phyloP scores from a whole-genome alignment of 2,888 invertebrate species.

The Ochlodes sylvanus region DNA sequence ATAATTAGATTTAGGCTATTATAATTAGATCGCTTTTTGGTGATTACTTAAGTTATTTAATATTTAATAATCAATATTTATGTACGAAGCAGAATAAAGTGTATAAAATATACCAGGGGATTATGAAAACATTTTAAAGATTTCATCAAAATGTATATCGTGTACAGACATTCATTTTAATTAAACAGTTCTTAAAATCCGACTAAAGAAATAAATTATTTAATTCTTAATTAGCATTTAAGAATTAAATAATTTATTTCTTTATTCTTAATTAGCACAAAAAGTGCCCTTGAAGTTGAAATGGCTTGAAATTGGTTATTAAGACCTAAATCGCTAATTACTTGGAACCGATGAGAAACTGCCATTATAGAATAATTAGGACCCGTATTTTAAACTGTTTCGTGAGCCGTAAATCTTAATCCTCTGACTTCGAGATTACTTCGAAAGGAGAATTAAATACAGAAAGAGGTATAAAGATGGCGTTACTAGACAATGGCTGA shows the following conservation, averaged over 20 bases:
- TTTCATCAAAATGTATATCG: too few relatives aligned
- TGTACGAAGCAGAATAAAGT: too few relatives aligned
- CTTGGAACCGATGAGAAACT: slow-evolving; percentile 12
- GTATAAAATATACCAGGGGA: too few relatives aligned
- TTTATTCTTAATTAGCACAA: not conserved
- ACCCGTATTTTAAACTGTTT: slow-evolving; percentile 5
- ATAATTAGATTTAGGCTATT: too few relatives aligned
- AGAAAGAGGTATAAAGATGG: not conserved
- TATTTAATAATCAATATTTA: too few relatives aligned
- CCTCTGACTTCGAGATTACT: slow-evolving; percentile 2
- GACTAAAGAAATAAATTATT: not conserved
- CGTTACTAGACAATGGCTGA: not conserved
- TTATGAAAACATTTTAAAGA: too few relatives aligned
- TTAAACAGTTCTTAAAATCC: too few relatives aligned
- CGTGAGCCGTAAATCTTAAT: slow-evolving; percentile 6
- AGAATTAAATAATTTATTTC: not conserved
- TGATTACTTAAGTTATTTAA: too few relatives aligned
- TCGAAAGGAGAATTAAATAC: slow-evolving; percentile 6
- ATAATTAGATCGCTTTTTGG: too few relatives aligned
- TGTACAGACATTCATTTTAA: too few relatives aligned
- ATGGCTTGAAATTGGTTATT: slow-evolving; percentile 2
- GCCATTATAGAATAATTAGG: slow-evolving; percentile 4
- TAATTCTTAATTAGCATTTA: not conserved
- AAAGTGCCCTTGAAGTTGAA: not conserved
- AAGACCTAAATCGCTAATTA: slow-evolving; percentile 16